Evolutionary conservation across 2,113 vertebrate species (phyloP).

Genomic region (Morone saxatilis): DNA sequence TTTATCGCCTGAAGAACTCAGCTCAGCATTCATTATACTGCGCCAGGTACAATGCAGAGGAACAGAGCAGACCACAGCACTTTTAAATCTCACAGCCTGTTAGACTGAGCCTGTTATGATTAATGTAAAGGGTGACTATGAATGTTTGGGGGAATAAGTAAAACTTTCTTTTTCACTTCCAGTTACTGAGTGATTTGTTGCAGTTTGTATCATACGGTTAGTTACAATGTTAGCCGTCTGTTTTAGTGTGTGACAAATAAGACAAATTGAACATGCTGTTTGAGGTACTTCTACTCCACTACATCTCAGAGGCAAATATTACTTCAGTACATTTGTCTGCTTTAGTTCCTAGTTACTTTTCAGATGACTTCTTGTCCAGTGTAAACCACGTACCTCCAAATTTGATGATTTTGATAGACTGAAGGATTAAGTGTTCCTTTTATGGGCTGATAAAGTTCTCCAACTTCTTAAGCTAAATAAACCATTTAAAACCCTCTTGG

Average conservation of each 20-base stretch:
- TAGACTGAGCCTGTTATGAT: conserved; percentile 24
- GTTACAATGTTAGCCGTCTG: neutral
- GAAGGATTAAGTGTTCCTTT: too few relatives aligned
- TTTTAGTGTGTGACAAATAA: neutral
- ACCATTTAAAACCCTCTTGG: too few relatives aligned
- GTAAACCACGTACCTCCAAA: too few relatives aligned
- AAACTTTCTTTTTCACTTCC: conserved; percentile 9
- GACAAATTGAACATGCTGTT: neutral
- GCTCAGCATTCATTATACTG: conserved; percentile 53
- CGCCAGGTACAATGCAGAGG: conserved; percentile 30
- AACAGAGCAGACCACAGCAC: conserved; percentile 38
- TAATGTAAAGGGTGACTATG: conserved; percentile 1
- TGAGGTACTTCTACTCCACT: neutral
- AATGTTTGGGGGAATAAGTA: neutral
- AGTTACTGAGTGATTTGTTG: neutral
- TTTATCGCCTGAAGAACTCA: conserved; percentile 45
- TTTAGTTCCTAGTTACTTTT: too few relatives aligned
- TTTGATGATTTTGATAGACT: too few relatives aligned
- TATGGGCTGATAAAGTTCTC: too few relatives aligned
- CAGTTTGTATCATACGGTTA: neutral
- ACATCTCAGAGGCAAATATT: too few relatives aligned
- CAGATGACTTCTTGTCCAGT: too few relatives aligned
- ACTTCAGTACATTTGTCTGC: too few relatives aligned
- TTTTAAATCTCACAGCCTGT: conserved; percentile 29
- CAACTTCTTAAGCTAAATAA: too few relatives aligned